Evolutionary conservation across 2,797 vertebrate genomes (phyloP).

Genomic region (Mormyrops boulengeri): DNA sequence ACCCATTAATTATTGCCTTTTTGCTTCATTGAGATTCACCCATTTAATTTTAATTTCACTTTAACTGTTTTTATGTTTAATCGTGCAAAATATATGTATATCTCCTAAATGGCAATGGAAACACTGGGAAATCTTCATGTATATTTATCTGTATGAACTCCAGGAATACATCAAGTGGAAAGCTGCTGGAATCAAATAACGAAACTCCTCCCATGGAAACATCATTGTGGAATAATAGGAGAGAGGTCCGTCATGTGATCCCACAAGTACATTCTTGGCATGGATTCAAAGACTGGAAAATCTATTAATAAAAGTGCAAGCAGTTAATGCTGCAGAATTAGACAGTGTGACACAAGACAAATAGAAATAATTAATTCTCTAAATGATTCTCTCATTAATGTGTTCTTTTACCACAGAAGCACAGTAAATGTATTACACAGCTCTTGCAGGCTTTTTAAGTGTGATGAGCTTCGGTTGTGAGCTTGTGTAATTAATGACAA

Average conservation of each 20-base stretch:
- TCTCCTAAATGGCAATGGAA: conserved; percentile 63
- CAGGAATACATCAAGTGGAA: conserved; percentile 81
- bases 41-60: conserved; percentile 95
- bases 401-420: conserved; percentile 70
- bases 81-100: conserved; percentile 78
- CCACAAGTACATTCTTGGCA: conserved; percentile 92
- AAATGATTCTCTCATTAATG: conserved; percentile 99
- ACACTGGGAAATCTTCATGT: not conserved
- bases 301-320: conserved; percentile 99
- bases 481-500: conserved; percentile 65
- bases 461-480: conserved; percentile 52
- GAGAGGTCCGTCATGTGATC: conserved; percentile 78
- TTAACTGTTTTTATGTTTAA: conserved; percentile 93
- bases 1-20: conserved; percentile 99
- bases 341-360: conserved; percentile 99
- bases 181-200: conserved; percentile 69
- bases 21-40: conserved; percentile 99
- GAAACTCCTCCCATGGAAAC: conserved; percentile 62
- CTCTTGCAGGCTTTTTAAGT: conserved; percentile 54
- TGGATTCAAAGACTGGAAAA: conserved; percentile 97
- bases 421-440: conserved; percentile 75
- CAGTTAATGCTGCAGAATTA: conserved; percentile 99
- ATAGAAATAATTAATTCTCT: conserved; percentile 99
- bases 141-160: conserved; percentile 81
- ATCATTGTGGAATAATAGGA: conserved; percentile 63